Evolutionary conservation across 1,140 invertebrate genomes (phyloP).

Genomic region (Procambarus virginalis): DNA sequence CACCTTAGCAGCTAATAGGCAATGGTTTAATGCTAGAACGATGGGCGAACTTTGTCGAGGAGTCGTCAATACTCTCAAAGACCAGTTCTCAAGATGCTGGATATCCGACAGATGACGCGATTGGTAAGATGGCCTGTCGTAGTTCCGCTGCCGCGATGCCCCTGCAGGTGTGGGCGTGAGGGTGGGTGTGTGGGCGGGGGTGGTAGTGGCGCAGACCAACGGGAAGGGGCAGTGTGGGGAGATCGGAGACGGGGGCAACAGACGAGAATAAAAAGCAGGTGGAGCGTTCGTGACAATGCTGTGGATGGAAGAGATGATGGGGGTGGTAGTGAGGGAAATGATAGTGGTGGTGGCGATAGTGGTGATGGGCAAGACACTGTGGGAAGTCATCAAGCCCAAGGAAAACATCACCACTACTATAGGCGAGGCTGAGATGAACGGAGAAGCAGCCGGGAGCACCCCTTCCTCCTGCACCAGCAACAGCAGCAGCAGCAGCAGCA

Average conservation of each 20-base stretch:
- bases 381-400: conserved; percentile 28
- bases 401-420: conserved; percentile 46
- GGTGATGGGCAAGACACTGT: neutral
- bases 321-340: neutral
- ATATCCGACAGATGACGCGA: neutral
- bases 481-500: neutral
- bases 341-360: neutral
- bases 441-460: conserved; percentile 18
- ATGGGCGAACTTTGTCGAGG: neutral
- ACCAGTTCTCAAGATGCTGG: conserved; percentile 43
- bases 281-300: neutral
- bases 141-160: neutral
- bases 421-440: conserved; percentile 18
- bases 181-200: neutral
- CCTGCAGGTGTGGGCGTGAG: neutral
- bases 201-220: neutral
- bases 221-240: neutral
- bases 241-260: neutral
- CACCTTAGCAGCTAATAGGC: conserved; percentile 61
- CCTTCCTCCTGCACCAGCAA: neutral
- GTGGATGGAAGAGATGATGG: neutral
- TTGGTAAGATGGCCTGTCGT: conserved; percentile 12
- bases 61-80: neutral
- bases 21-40: conserved; percentile 22
- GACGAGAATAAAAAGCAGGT: too few relatives aligned